phyloP scores from a whole-genome alignment of 2,113 vertebrate genomes.

The Oenanthe oenanthe region DNA sequence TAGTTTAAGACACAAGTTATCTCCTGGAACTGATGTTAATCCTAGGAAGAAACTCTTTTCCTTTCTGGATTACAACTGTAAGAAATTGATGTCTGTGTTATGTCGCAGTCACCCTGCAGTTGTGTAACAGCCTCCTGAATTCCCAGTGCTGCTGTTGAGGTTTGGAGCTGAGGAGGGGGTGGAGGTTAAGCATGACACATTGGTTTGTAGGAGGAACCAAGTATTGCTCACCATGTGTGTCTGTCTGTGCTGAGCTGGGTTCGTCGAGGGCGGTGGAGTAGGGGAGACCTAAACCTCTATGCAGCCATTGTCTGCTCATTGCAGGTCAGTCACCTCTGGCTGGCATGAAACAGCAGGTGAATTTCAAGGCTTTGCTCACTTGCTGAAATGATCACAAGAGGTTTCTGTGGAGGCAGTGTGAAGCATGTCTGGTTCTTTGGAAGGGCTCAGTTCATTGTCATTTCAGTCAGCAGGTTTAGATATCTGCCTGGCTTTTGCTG shows the following conservation, averaged over 20 bases:
- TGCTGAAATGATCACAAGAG: background rate
- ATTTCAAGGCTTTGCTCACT: background rate
- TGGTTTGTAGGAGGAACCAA: background rate
- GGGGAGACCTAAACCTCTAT: background rate
- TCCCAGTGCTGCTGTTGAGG: slow-evolving; percentile 27
- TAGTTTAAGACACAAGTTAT: background rate
- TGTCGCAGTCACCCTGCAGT: background rate
- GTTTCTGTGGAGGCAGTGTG: background rate
- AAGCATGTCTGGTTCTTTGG: slow-evolving; percentile 12
- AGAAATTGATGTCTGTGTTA: background rate
- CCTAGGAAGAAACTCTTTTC: background rate
- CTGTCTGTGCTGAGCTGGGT: background rate
- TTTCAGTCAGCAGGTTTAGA: background rate
- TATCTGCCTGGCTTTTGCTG: background rate
- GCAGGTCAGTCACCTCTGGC: background rate
- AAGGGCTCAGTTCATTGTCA: background rate
- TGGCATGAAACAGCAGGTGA: background rate
- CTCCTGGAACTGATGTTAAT: background rate
- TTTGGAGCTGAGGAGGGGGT: slow-evolving; percentile 16
- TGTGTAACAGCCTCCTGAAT: slow-evolving; percentile 50
- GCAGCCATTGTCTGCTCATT: background rate
- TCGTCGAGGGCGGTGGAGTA: background rate
- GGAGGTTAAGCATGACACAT: background rate
- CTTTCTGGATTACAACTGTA: background rate
- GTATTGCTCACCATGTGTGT: background rate